Percentiles rank a stretch among this genome's conserved stretches.
phyloP scores from a whole-genome alignment of 2,888 invertebrate species.

The Tupiocoris notatus region DNA sequence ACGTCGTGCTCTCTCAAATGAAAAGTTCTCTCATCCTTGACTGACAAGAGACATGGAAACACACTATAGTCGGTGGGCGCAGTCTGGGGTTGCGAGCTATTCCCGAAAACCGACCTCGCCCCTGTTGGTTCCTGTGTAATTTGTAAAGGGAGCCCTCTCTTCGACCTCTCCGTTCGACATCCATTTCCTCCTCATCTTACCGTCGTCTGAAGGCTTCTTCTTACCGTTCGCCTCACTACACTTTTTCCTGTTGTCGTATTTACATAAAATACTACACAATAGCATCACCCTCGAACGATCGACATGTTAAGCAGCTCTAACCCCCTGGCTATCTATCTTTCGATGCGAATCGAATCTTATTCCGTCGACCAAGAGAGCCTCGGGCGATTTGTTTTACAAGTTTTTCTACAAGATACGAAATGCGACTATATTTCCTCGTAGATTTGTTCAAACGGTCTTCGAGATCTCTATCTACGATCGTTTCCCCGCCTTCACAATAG shows the following conservation, averaged over 20 bases:
- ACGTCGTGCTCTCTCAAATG: slow-evolving; percentile 34
- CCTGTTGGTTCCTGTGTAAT: slow-evolving; percentile 35
- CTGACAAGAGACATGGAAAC: slow-evolving; percentile 44
- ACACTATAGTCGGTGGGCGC: slow-evolving; percentile 37
- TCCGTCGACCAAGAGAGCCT: not conserved
- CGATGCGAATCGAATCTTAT: not conserved
- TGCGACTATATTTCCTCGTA: too few relatives aligned
- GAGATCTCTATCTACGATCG: too few relatives aligned
- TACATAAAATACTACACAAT: slow-evolving; percentile 19
- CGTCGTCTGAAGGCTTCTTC: not conserved
- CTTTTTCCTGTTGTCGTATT: slow-evolving; percentile 12
- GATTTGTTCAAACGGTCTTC: too few relatives aligned
- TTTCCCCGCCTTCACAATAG: too few relatives aligned
- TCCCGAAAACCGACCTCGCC: slow-evolving; percentile 24
- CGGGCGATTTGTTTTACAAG: not conserved
- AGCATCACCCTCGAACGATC: not conserved
- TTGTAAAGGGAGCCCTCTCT: slow-evolving; percentile 21
- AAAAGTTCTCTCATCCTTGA: slow-evolving; percentile 43
- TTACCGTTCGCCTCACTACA: too few relatives aligned
- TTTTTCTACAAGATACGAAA: too few relatives aligned
- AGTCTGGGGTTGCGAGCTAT: slow-evolving; percentile 12
- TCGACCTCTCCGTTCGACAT: not conserved
- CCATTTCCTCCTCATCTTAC: not conserved
- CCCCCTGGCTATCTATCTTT: not conserved
- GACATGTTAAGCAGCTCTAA: not conserved